These are phyloP conservation scores for Porites cylindrica DNA, from an alignment of 92 coral and sea anemone genomes.

Conservation along the genomic window DNA sequence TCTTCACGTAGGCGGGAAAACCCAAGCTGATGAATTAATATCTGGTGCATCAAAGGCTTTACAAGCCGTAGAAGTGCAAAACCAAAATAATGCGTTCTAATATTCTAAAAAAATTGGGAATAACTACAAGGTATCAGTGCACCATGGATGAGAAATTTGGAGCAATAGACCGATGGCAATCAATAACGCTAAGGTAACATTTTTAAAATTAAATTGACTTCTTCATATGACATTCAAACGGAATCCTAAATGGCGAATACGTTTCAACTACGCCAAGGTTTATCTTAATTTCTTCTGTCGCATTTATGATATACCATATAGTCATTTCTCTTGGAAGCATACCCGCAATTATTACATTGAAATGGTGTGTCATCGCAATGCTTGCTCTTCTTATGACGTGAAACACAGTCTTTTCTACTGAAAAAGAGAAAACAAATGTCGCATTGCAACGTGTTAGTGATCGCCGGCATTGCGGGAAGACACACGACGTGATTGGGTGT, in stretches of 20 bases:
- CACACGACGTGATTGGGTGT: not conserved
- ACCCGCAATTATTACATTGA: constrained; percentile 20
- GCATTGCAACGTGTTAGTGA: constrained; percentile 4
- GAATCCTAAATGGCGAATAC: not conserved
- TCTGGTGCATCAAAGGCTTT: too few relatives aligned
- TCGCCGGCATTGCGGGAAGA: not conserved
- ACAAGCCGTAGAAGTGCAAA: too few relatives aligned
- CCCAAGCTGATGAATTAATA: too few relatives aligned
- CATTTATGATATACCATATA: not conserved
- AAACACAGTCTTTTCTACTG: not conserved
- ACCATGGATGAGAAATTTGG: not conserved
- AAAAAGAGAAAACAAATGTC: not conserved
- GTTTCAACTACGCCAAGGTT: not conserved
- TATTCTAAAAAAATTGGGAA: too few relatives aligned
- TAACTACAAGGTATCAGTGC: too few relatives aligned
- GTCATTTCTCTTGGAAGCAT: constrained; percentile 23
- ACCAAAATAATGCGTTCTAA: too few relatives aligned
- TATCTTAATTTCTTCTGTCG: not conserved
- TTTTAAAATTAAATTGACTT: not conserved
- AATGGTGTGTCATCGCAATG: constrained; percentile 22
- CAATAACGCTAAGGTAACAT: not conserved
- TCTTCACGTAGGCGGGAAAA: too few relatives aligned
- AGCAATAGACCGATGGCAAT: too few relatives aligned
- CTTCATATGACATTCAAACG: not conserved
- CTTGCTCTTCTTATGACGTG: constrained; percentile 2